Evolutionary conservation across 2,888 invertebrate species (phyloP), one percentile per base, ranked within the genome.

Genomic region (Leistus spinibarbis): DNA sequence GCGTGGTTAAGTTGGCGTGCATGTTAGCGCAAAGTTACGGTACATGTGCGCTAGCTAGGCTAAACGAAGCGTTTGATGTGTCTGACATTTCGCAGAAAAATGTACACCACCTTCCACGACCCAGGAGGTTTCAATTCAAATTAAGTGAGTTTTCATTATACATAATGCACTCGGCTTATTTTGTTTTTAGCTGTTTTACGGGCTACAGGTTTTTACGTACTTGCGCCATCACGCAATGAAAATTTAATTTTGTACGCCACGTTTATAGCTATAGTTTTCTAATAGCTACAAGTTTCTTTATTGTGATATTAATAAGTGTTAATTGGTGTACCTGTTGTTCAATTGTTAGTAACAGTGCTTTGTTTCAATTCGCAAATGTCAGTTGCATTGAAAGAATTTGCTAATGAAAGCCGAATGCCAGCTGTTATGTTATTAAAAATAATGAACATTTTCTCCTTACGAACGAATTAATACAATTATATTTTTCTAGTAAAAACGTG

Each of bases 1-100:
- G 66, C 66, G 54, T 67, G 54, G 40, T 10, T 23, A 22, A 19
- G 20, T 19, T 7, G 40, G 16, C 66, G 67, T 67, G 67, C 22
- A 22, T 67, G 54, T 54, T 20, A 67, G 24, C 64, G 24, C n/a
- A 22, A 23, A 54, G 20, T 67, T 67, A 67, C 22, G 54, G 67
- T 64, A 24, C 64, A 9, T 24, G 24, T n/a, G 64, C 64, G 40
- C 64, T 23, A 7, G 62, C 22, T n/a, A 24, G 24, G 24, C 22
- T 16, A 66, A n/a, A 54, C 20, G 20, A 54, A n/a, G 22, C 67
- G 53, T 67, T 67, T 67, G 19, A 67, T 67, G 60, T 60, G 64
- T 64, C 64, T 17, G 27, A 17, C 62, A 24, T 62, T 64, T 67
- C 67, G 67, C 67, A 17, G 64, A 64, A 64, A 64, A 64, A 64